Conservation (phyloP, 2,797 vertebrate genomes). For the Pteropus rufus region DNA sequence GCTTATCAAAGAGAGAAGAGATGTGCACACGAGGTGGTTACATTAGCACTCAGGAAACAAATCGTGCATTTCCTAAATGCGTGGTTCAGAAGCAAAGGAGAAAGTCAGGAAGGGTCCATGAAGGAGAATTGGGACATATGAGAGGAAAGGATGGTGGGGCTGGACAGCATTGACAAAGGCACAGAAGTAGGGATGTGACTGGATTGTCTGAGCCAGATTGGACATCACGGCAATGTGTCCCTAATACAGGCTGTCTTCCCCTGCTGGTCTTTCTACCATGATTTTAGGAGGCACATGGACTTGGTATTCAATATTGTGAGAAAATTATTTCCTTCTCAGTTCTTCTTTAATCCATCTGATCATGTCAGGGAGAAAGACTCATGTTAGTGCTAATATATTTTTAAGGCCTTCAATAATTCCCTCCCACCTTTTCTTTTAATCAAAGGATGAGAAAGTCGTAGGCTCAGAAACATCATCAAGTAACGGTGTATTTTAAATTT, state of each 20-base stretch:
- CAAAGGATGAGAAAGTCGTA: not conserved
- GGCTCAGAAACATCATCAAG: not conserved
- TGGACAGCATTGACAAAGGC: not conserved
- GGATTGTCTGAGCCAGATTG: not conserved
- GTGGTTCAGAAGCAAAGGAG: not conserved
- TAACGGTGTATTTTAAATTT: not conserved
- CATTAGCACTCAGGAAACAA: not conserved
- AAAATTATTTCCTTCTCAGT: not conserved
- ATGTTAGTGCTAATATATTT: not conserved
- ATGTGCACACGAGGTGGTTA: not conserved
- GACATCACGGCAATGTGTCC: rapidly evolving
- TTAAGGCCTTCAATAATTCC: not conserved
- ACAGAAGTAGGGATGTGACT: not conserved
- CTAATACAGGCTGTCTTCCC: rapidly evolving
- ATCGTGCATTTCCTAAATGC: not conserved
- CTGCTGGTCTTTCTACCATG: not conserved
- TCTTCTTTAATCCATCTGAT: not conserved
- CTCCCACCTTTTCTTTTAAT: not conserved
- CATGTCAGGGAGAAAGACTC: not conserved
- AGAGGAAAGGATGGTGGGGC: not conserved
- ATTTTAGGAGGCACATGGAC: not conserved
- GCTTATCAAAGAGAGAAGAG: not conserved
- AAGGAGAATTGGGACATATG: not conserved
- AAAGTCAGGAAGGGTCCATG: not conserved
- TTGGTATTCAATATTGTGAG: not conserved